Evolutionary conservation across 92 coral and sea anemone species (phyloP).

Genomic region (Paramuricea clavata): DNA sequence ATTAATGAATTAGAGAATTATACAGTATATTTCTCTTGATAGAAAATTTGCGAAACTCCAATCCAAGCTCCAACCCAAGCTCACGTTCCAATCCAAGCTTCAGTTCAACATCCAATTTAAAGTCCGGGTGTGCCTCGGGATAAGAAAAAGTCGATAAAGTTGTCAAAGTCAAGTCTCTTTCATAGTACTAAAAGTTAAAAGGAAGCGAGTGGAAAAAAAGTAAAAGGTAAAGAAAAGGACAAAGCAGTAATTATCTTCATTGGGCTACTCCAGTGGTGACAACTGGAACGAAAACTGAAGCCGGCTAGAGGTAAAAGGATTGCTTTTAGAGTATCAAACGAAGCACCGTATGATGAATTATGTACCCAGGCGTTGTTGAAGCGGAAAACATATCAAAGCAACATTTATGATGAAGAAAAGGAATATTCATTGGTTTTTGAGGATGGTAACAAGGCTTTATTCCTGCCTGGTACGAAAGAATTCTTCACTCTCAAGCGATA

Average conservation of each 20-base stretch:
- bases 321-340: constrained; percentile 61
- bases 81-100: background rate
- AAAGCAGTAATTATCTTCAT: constrained; percentile 65
- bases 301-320: constrained; percentile 69
- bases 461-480: constrained; percentile 73
- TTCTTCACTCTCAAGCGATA: constrained; percentile 70
- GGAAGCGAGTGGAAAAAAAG: constrained; percentile 70
- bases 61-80: background rate
- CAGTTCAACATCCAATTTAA: background rate
- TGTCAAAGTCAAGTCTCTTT: constrained; percentile 40
- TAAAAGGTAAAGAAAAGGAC: constrained; percentile 57
- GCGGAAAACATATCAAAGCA: constrained; percentile 72
- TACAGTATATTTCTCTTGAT: background rate
- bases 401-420: constrained; percentile 55
- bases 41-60: background rate
- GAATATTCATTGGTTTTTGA: constrained; percentile 62
- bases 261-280: constrained; percentile 66
- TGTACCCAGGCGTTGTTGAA: constrained; percentile 7
- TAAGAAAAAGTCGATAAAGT: too few species aligned
- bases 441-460: constrained; percentile 69
- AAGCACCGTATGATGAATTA: constrained; percentile 58
- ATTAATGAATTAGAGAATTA: too few species aligned
- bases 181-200: constrained; percentile 33
- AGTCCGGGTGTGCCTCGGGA: too few species aligned
- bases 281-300: constrained; percentile 53